Evolutionary conservation across 2,113 vertebrate genomes (phyloP).

Genomic region (Columba janthina): DNA sequence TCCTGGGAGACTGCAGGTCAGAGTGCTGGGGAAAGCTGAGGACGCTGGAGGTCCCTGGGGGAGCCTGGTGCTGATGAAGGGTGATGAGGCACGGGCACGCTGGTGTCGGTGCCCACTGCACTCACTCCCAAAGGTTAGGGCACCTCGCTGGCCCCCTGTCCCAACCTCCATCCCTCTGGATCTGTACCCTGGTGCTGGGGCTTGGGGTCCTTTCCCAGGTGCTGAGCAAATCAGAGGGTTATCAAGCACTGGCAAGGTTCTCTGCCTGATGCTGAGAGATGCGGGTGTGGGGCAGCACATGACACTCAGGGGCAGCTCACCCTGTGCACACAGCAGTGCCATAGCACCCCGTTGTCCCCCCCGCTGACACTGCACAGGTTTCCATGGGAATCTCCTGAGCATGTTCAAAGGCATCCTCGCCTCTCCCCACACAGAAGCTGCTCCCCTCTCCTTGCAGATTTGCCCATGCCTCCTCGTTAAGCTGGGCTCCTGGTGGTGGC

Average conservation of each 20-base stretch:
- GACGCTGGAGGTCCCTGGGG: not conserved
- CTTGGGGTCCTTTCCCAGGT: not conserved
- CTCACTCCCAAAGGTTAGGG: not conserved
- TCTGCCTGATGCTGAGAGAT: not conserved
- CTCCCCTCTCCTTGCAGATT: not conserved
- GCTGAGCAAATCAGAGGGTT: not conserved
- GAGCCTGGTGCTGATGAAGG: not conserved
- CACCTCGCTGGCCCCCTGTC: not conserved
- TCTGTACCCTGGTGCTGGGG: not conserved
- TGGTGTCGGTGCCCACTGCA: not conserved
- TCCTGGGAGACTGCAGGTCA: not conserved
- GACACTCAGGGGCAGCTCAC: not conserved
- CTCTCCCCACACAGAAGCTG: not conserved
- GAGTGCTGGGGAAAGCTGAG: not conserved
- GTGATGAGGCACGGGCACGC: rapidly evolving
- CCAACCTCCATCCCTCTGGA: not conserved
- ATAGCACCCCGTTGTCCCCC: rapidly evolving
- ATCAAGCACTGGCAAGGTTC: not conserved
- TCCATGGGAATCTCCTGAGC: not conserved
- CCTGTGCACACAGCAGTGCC: not conserved
- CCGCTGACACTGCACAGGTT: not conserved
- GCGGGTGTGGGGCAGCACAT: not conserved
- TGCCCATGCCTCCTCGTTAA: not conserved
- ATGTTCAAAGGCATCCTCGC: rapidly evolving
- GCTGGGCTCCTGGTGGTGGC: not conserved